Percentiles rank a stretch among this genome's conserved stretches.
Conservation (phyloP, 2,888 invertebrate species). For the Mythimna vitellina region DNA sequence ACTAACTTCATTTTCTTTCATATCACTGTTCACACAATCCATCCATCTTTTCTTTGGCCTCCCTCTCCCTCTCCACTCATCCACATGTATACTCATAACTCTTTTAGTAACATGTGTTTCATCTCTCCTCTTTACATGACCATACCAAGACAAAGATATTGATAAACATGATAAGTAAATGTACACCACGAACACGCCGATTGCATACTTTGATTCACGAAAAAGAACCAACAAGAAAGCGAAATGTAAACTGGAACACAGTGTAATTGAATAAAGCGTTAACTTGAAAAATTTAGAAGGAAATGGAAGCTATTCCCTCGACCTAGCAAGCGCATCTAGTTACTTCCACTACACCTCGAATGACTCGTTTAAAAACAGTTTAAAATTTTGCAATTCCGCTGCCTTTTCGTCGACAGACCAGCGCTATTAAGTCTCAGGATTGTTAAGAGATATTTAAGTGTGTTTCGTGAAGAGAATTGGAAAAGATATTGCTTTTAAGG, state of each 20-base stretch:
- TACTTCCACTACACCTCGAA: constrained; percentile 42
- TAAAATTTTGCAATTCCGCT: constrained; percentile 69
- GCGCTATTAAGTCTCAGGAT: constrained; percentile 28
- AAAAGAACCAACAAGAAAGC: constrained; percentile 16
- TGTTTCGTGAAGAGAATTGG: constrained; percentile 26
- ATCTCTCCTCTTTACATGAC: no score
- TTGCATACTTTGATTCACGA: background rate
- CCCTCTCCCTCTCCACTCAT: no score
- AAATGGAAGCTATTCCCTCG: constrained; percentile 52
- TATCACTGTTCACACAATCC: no score
- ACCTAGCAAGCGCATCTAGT: constrained; percentile 39
- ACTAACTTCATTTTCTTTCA: no score
- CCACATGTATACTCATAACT: no score
- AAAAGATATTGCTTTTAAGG: constrained; percentile 21
- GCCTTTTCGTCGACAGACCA: constrained; percentile 36
- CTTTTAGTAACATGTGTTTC: no score
- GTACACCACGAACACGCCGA: background rate
- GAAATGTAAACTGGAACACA: constrained; percentile 27
- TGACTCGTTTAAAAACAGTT: constrained; percentile 65
- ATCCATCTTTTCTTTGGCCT: no score
- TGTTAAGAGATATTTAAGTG: constrained; percentile 21
- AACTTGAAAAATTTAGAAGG: constrained; percentile 56
- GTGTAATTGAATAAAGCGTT: constrained; percentile 43
- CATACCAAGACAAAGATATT: no score
- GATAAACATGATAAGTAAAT: background rate